Conservation (phyloP, 2,888 invertebrate genomes). For the Herminia tarsipennalis region DNA sequence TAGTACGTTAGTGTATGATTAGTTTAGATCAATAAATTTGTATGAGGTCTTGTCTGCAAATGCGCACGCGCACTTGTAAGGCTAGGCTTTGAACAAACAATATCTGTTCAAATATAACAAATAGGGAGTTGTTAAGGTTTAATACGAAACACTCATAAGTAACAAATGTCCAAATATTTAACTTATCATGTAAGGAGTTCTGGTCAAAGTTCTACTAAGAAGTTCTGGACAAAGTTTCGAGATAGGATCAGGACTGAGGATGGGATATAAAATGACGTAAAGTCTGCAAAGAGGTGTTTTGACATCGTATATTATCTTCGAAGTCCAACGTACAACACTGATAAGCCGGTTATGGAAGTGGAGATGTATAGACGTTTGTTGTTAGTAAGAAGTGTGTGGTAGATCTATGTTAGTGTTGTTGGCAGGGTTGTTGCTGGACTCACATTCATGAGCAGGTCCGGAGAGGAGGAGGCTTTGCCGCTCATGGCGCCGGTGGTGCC, state of each 20-base stretch:
- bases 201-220: too few species aligned
- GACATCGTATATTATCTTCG: not conserved
- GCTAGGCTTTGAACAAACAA: too few species aligned
- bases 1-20: too few species aligned
- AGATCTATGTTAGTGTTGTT: conserved; percentile 25
- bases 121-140: too few species aligned
- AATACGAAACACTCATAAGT: too few species aligned
- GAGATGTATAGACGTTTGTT: not conserved
- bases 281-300: not conserved
- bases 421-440: conserved; percentile 61
- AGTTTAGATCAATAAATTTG: too few species aligned
- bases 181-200: too few species aligned
- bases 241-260: not conserved
- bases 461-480: conserved; percentile 47
- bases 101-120: too few species aligned
- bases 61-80: too few species aligned
- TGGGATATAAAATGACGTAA: not conserved
- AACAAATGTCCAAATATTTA: too few species aligned
- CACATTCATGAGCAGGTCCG: conserved; percentile 85
- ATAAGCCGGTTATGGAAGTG: conserved; percentile 1
- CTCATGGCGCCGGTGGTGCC: conserved; percentile 41
- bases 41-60: too few species aligned
- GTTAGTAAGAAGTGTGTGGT: conserved; percentile 30
- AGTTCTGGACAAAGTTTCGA: not conserved
- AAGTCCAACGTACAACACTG: not conserved